Evolutionary conservation across 1,140 invertebrate species (phyloP), one percentile per base, ranked within the genome.

Genomic region (Anastrepha ludens): DNA sequence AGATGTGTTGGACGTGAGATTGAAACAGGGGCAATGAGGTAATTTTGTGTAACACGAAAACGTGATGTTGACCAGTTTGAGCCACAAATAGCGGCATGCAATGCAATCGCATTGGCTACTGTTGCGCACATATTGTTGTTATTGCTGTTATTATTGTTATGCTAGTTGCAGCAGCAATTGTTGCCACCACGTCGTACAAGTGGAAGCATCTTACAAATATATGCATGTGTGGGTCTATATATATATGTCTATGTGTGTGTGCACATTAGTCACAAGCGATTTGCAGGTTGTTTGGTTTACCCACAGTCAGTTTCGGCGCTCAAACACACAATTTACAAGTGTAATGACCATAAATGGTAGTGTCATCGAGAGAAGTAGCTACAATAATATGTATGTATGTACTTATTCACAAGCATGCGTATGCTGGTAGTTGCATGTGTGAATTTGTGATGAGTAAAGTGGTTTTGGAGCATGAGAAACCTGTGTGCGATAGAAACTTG

Each of bases 1-100:
- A 74, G 67, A 74, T 47, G 41, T 47, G 67, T 39, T n/a, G 67
- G 41, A 74, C 67, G 67, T 74, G 67, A n/a, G 67, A 41, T 74
- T 41, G 15, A 47, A 74, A 74, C 41, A 15, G 67, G 17, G 67
- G 41, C 67, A 74, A 44, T 74, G 67, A 74, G 67, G 67, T 74
- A 74, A 74, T 74, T 74, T 74, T 74, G 67, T 74, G 41, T 74
- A 47, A 74, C 67, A 74, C 67, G 67, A 74, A 74, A 74, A 74
- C 67, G 41, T 44, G 67, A 74, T 74, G 67, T 74, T 47, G 67
- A 74, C 67, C 67, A 74, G 39, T 74, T 74, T n/a, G 13, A 44
- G 41, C 67, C 0, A 41, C 67, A 74, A 74, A 44, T 74, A 47
- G 67, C 41, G 67, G 60, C 60, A 62, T 3, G 0, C 67, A 44